A percentile compares a stretch with the other conserved stretches of the same genome.
phyloP scores from a whole-genome alignment of 2,113 vertebrate species.

The Lagenorhynchus albirostris region DNA sequence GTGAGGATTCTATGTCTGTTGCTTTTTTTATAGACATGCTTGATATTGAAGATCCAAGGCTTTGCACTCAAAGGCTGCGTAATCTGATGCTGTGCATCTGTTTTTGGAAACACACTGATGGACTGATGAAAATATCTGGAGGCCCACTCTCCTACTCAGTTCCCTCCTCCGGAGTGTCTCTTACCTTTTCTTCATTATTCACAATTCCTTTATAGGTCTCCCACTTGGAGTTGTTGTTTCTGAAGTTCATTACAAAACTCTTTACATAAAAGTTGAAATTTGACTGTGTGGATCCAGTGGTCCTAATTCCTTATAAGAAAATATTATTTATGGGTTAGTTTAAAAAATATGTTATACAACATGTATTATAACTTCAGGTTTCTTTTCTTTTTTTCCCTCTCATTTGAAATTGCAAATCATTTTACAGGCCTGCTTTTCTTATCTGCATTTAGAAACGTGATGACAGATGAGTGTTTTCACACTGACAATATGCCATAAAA shows the following conservation, averaged over 20 bases:
- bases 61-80: background rate
- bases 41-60: background rate
- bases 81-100: background rate
- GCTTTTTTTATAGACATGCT: background rate
- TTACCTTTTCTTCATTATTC: constrained; percentile 84
- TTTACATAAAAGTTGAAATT: constrained; percentile 85
- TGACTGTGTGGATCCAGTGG: constrained; percentile 77
- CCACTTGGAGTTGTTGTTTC: constrained; percentile 87
- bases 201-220: constrained; percentile 83
- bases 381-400: background rate
- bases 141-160: background rate
- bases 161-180: background rate
- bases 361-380: background rate
- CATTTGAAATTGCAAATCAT: background rate
- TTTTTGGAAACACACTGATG: background rate
- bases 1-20: background rate
- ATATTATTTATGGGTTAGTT: constrained; percentile 42
- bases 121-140: background rate
- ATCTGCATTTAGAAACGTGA: background rate
- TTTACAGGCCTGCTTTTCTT: background rate
- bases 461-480: background rate
- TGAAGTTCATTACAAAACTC: constrained; percentile 86
- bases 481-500: background rate
- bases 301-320: constrained; percentile 85
- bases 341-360: background rate